Percentiles rank a stretch among this genome's conserved stretches.
Conservation (phyloP, 2,113 vertebrate species). For the Mustela lutreola region DNA sequence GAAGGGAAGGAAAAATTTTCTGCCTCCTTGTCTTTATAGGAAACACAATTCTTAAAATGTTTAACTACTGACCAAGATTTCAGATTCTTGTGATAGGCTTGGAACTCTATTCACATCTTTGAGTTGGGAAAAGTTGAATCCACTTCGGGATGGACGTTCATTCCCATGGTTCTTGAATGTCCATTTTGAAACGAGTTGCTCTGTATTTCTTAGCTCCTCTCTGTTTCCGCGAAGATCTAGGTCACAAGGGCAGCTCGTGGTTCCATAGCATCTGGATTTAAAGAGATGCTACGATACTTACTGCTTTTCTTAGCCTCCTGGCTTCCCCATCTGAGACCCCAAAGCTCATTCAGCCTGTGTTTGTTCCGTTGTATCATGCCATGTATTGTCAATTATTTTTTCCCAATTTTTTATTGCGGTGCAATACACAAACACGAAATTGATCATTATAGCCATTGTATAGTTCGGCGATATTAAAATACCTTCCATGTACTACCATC, state of each 20-base stretch:
- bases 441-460: background rate
- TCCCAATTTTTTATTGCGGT: background rate
- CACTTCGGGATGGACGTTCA: background rate
- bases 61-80: background rate
- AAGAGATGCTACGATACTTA: background rate
- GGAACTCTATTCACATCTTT: background rate
- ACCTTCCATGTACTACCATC: background rate
- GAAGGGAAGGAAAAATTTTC: background rate
- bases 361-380: background rate
- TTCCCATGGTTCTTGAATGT: background rate
- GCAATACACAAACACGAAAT: background rate
- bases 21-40: slow-evolving; percentile 14
- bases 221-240: background rate
- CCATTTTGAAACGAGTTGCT: background rate
- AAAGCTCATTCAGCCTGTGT: background rate
- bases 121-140: slow-evolving; percentile 27
- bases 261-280: background rate
- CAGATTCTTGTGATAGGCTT: background rate
- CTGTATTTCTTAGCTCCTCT: background rate
- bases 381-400: background rate
- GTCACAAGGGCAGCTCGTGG: background rate
- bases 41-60: background rate
- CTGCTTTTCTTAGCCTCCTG: background rate
- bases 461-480: background rate
- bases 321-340: background rate